These are phyloP conservation scores for Acanthurus leucopareius DNA, from an alignment of 2,797 vertebrate genomes.

Conservation along the genomic window DNA sequence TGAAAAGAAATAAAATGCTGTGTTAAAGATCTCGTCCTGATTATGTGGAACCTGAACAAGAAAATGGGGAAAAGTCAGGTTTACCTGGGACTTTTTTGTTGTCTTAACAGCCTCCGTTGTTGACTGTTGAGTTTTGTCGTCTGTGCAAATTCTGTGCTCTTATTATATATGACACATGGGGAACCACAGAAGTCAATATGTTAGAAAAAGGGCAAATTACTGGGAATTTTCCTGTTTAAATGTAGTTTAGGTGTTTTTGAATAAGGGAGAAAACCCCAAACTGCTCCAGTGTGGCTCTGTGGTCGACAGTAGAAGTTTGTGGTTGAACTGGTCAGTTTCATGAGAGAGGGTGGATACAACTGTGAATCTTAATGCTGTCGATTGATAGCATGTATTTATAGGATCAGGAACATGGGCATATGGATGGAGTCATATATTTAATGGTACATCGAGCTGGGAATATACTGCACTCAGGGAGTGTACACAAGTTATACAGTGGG, in stretches of 20 bases:
- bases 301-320: slow-evolving; percentile 43
- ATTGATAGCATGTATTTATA: slow-evolving; percentile 1
- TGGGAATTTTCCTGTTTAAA: slow-evolving; percentile 59
- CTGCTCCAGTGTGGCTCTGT: slow-evolving; percentile 28
- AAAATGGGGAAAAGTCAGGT: slow-evolving; percentile 36
- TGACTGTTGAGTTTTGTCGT: slow-evolving; percentile 47
- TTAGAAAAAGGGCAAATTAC: slow-evolving; percentile 45
- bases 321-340: slow-evolving; percentile 34
- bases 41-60: slow-evolving; percentile 9
- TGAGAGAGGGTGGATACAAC: slow-evolving; percentile 19
- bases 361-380: slow-evolving; percentile 8
- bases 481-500: not conserved
- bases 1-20: slow-evolving; percentile 14
- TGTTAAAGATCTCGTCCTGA: slow-evolving; percentile 28
- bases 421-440: too few species aligned
- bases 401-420: not conserved
- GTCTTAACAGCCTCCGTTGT: slow-evolving; percentile 50
- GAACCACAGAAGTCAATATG: slow-evolving; percentile 30
- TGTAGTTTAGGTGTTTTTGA: slow-evolving; percentile 50
- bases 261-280: slow-evolving; percentile 52
- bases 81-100: slow-evolving; percentile 52
- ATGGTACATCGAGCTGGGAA: not conserved
- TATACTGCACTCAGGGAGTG: not conserved
- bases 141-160: slow-evolving; percentile 56
- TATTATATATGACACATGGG: slow-evolving; percentile 56